Evolutionary conservation across 2,888 invertebrate genomes (phyloP).

Genomic region (Halocaridina rubra): DNA sequence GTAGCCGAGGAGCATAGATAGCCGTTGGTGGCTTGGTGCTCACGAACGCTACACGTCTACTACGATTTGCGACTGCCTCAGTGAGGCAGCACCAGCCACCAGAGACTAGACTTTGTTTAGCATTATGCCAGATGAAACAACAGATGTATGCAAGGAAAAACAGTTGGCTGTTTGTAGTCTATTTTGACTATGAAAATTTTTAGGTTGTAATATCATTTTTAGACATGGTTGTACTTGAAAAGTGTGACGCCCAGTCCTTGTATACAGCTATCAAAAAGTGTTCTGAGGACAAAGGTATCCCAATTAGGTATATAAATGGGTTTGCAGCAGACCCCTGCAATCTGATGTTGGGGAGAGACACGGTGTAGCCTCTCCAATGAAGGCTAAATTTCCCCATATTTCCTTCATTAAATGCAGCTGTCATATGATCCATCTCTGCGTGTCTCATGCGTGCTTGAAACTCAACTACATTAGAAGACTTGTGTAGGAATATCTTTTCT

Average conservation of each 20-base stretch:
- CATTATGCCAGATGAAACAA: constrained; percentile 18
- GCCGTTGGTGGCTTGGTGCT: neutral
- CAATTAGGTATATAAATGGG: neutral
- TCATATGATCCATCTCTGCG: neutral
- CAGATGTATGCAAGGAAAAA: constrained; percentile 20
- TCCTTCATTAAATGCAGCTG: neutral
- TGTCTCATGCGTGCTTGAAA: constrained; percentile 9
- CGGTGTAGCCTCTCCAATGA: neutral
- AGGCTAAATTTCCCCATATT: neutral
- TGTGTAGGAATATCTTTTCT: neutral
- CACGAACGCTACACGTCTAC: neutral
- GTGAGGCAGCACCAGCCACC: too few relatives aligned
- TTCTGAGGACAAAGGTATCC: constrained; percentile 21
- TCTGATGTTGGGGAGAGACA: neutral
- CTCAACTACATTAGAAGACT: neutral
- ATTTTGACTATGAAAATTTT: constrained; percentile 24
- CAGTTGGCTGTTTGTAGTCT: constrained; percentile 12
- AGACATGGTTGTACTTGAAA: constrained; percentile 3
- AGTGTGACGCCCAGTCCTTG: constrained; percentile 17
- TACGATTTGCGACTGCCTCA: neutral
- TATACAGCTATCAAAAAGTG: constrained; percentile 16
- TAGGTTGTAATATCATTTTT: constrained; percentile 5
- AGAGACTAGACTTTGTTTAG: too few relatives aligned
- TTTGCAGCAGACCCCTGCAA: constrained; percentile 12
- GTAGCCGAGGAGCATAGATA: neutral